These are phyloP conservation scores for Chloroclystis v-ata DNA, from an alignment of 2,888 invertebrate species.

Conservation along the genomic window DNA sequence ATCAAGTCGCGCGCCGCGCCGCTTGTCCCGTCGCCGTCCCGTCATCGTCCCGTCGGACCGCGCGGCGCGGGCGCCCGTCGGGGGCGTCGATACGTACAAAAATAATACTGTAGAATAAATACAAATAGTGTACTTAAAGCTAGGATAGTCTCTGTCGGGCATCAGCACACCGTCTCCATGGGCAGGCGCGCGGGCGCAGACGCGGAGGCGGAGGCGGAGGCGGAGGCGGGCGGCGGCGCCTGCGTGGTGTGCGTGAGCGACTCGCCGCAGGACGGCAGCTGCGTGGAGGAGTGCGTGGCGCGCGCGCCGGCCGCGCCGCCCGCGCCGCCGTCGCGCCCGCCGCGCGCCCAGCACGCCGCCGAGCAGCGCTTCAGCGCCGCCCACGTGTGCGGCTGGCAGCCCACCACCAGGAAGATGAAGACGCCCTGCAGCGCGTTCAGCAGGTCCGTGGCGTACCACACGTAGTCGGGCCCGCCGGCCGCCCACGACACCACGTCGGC, in stretches of 20 bases:
- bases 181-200: conserved; percentile 76
- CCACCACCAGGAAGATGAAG: conserved; percentile 92
- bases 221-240: conserved; percentile 82
- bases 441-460: conserved; percentile 91
- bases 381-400: conserved; percentile 90
- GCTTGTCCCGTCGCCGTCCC: conserved; percentile 23
- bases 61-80: conserved; percentile 17
- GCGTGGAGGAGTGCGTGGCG: conserved; percentile 85
- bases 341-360: conserved; percentile 76
- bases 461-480: conserved; percentile 86
- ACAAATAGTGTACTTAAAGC: conserved; percentile 22
- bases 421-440: conserved; percentile 92
- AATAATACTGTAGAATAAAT: conserved; percentile 72
- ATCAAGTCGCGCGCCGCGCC: conserved; percentile 6
- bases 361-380: conserved; percentile 58
- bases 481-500: conserved; percentile 91
- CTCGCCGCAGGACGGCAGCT: conserved; percentile 88
- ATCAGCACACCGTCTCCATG: conserved; percentile 81
- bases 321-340: conserved; percentile 56
- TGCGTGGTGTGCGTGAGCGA: conserved; percentile 84
- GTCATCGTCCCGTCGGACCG: not conserved
- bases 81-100: conserved; percentile 44
- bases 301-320: conserved; percentile 55
- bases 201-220: conserved; percentile 70
- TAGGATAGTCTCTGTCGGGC: conserved; percentile 6